These are phyloP conservation scores for Alethe castanea DNA, from an alignment of 2,113 vertebrate genomes.

Conservation along the genomic window DNA sequence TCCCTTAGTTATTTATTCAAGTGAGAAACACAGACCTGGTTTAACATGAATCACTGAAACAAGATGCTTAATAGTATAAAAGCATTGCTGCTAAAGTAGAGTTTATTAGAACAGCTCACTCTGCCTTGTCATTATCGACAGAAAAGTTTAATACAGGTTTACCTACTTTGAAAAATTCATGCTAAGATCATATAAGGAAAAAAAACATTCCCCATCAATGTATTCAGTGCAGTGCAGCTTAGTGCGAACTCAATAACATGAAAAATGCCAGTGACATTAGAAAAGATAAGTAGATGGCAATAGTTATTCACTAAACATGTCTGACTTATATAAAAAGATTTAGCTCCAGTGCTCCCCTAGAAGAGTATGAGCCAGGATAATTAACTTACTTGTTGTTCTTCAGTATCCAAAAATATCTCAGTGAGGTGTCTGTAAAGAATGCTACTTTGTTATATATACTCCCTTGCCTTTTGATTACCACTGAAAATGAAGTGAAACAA, in stretches of 20 bases:
- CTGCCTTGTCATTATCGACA: neutral
- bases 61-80: neutral
- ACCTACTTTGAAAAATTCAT: neutral
- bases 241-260: neutral
- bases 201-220: neutral
- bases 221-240: neutral
- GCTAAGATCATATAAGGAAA: rapidly evolving
- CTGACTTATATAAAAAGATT: neutral
- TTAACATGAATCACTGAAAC: neutral
- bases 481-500: neutral
- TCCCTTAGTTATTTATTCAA: neutral
- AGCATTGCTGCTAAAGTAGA: neutral
- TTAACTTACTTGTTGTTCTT: neutral
- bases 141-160: neutral
- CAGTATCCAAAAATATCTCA: neutral
- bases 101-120: neutral
- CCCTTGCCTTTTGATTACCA: neutral
- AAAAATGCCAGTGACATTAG: neutral
- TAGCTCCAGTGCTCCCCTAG: neutral
- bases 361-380: neutral
- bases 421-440: neutral
- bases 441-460: neutral
- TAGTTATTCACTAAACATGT: neutral
- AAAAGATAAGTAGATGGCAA: neutral
- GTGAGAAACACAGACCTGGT: neutral